Evolutionary conservation across 2,113 vertebrate species (phyloP).

Genomic region (Asarcornis scutulata): DNA sequence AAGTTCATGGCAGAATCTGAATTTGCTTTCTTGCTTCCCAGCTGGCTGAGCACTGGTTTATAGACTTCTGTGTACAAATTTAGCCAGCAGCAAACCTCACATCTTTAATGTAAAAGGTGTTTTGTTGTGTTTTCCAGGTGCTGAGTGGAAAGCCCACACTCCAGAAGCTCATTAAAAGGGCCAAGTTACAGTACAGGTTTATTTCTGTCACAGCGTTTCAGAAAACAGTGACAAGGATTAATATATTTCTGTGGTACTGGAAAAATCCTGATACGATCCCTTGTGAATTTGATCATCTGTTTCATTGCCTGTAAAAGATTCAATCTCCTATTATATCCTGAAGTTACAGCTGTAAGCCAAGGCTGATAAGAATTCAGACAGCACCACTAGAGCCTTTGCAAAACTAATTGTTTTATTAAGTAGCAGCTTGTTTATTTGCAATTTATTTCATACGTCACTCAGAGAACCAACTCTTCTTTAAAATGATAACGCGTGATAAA

Average conservation of each 20-base stretch:
- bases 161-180: conserved; percentile 88
- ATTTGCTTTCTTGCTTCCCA: conserved; percentile 89
- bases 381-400: conserved; percentile 65
- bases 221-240: conserved; percentile 94
- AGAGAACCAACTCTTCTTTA: conserved; percentile 29
- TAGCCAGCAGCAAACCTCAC: conserved; percentile 89
- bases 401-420: conserved; percentile 82
- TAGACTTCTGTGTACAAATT: conserved; percentile 89
- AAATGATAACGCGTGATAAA: conserved; percentile 34
- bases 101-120: conserved; percentile 89
- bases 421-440: conserved; percentile 75
- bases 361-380: conserved; percentile 84
- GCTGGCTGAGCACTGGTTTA: conserved; percentile 86
- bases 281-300: conserved; percentile 93
- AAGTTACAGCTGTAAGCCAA: conserved; percentile 88
- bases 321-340: conserved; percentile 87
- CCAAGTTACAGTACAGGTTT: conserved; percentile 88
- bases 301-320: conserved; percentile 82
- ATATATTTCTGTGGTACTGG: conserved; percentile 88
- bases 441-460: conserved; percentile 69
- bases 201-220: conserved; percentile 85
- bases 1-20: conserved; percentile 92
- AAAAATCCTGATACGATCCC: conserved; percentile 85
- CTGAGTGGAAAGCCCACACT: conserved; percentile 82
- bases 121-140: conserved; percentile 90